Base-by-base conservation (phyloP, 2,888 invertebrate genomes). In the Polyommatus icarus region DNA sequence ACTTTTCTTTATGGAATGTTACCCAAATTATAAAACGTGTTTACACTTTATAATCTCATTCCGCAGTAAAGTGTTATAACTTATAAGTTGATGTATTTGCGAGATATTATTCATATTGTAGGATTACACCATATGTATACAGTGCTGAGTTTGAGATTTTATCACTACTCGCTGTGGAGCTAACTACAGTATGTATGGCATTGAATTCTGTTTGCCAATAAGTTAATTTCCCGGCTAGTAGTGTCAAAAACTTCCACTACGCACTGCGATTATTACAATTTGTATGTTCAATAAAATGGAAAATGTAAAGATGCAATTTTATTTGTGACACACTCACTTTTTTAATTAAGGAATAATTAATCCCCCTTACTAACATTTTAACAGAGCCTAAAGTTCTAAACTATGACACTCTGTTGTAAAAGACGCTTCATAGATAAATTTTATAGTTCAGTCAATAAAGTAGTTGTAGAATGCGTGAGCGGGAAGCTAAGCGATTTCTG, bases 251-350 rank as follows among this genome's bases (percentile, higher is more conserved):
- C 12, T 50, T 50, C 5, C 5, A 18, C 54, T 50, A 10, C 10
- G 50, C 54, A 54, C 54, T 54, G 4, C 54, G 4, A 73, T 46
- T 50, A 73, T 24, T 73, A 40, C n/a, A 24, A 46, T 50, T 73
- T 50, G 73, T 73, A 73, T 73, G 73, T 73, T 73, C 24, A 50
- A 73, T 73, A 73, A 73, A 73, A 50, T 73, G 12, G 24, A 24
- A 73, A 73, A 73, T 24, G 73, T 73, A 20, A 15, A 40, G 15
- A 29, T 24, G 73, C 50, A 10, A 50, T 24, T 29, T 67, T 67
- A 10, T 67, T 20, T 67, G 20, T 29, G 29, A 5, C 12, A 67
- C 24, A 67, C 54, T 12, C 0, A 10, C 5, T 50, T 50, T 54
- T 54, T 18, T 54, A 54, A 54, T 54, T 54, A 54, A 5, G 10